Percentiles rank a stretch among this genome's conserved stretches.
Evolutionary conservation across 2,113 vertebrate species (phyloP).

Genomic region (Austrofundulus limnaeus): DNA sequence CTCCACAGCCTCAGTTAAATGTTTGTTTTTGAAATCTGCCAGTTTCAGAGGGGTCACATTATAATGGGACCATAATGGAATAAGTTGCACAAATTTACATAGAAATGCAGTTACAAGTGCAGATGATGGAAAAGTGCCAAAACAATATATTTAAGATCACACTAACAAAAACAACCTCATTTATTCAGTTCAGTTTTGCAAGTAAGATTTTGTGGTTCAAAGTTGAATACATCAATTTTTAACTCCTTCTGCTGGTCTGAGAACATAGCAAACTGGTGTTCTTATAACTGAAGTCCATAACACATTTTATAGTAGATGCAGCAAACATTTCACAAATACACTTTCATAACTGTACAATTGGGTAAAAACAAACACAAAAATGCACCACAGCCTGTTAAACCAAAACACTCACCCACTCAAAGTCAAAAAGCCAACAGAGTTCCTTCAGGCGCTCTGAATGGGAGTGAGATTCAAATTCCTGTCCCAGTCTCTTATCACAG

Average conservation of each 20-base stretch:
- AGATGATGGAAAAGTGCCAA: conserved; percentile 21
- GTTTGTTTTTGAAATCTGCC: conserved; percentile 26
- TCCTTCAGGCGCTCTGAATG: conserved; percentile 46
- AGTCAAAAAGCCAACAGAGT: conserved; percentile 44
- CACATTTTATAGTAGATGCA: conserved; percentile 8
- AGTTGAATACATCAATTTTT: conserved; percentile 17
- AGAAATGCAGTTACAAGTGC: conserved; percentile 18
- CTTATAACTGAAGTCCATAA: conserved; percentile 4
- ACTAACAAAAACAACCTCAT: conserved; percentile 9
- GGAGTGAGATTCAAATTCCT: conserved; percentile 53
- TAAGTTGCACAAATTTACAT: conserved; percentile 31
- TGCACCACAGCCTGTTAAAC: conserved; percentile 28
- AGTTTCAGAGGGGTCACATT: neutral
- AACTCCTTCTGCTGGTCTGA: neutral
- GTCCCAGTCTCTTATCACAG: conserved; percentile 45
- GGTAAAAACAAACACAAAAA: neutral
- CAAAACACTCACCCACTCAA: conserved; percentile 50
- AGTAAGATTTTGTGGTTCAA: conserved; percentile 20
- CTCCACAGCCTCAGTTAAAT: conserved; percentile 20
- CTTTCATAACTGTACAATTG: conserved; percentile 10
- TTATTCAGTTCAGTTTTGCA: conserved; percentile 7
- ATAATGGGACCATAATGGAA: conserved; percentile 18
- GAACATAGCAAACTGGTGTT: conserved; percentile 14
- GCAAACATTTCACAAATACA: conserved; percentile 9
- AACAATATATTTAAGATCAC: conserved; percentile 13